These are phyloP conservation scores for Proterorhinus semilunaris DNA, from an alignment of 2,113 vertebrate species.

Conservation along the genomic window DNA sequence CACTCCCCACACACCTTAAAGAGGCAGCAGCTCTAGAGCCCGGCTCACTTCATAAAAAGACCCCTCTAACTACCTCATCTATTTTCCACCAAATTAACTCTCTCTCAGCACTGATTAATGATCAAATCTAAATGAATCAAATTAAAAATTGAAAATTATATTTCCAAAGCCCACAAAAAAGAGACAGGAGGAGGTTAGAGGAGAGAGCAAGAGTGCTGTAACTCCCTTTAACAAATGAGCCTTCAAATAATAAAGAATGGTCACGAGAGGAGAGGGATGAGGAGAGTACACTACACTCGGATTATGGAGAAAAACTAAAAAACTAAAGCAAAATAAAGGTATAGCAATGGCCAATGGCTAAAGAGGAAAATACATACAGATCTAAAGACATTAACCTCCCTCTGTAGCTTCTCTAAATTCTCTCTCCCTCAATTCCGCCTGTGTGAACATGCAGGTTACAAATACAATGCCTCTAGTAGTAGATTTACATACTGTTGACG, in stretches of 20 bases:
- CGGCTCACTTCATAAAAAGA: slow-evolving; percentile 91
- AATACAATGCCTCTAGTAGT: too few species aligned
- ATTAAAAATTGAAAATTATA: slow-evolving; percentile 99
- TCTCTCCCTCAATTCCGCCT: too few species aligned
- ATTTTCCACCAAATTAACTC: slow-evolving; percentile 99
- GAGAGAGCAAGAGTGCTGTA: slow-evolving; percentile 78
- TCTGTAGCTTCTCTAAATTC: too few species aligned
- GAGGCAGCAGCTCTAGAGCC: slow-evolving; percentile 43
- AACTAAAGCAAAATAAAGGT: neutral
- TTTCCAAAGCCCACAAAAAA: slow-evolving; percentile 97
- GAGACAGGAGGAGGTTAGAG: slow-evolving; percentile 84
- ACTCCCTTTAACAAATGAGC: slow-evolving; percentile 98
- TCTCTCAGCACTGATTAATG: slow-evolving; percentile 99
- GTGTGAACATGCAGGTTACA: too few species aligned
- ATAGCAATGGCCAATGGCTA: too few species aligned
- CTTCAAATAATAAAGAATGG: slow-evolving; percentile 99
- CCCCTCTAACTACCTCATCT: slow-evolving; percentile 96
- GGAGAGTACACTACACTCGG: neutral
- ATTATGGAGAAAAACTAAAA: slow-evolving; percentile 8
- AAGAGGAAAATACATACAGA: too few species aligned
- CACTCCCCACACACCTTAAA: slow-evolving; percentile 46
- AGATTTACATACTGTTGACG: too few species aligned
- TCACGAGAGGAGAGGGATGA: slow-evolving; percentile 71
- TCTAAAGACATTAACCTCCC: too few species aligned
- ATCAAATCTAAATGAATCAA: slow-evolving; percentile 99